phyloP scores from a whole-genome alignment of 53 echinoderm and acorn worm species.

The Patiria pectinifera region DNA sequence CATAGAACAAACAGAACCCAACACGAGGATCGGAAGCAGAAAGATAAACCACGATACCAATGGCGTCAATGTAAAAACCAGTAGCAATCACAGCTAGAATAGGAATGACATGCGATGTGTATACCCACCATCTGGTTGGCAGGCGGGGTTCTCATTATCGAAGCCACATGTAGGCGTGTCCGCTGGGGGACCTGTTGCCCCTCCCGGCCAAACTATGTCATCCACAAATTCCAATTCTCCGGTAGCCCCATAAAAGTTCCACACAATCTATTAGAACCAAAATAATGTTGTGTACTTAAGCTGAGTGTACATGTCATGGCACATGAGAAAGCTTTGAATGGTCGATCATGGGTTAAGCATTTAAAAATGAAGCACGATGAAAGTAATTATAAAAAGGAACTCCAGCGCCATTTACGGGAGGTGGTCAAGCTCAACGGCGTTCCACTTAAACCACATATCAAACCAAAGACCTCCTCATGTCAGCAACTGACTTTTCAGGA shows the following conservation, averaged over 20 bases:
- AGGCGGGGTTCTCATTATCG: conserved; percentile 49
- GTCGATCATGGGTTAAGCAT: too few species aligned
- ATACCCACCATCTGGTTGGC: conserved; percentile 51
- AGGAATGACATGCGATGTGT: neutral
- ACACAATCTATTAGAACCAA: neutral
- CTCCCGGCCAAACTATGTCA: conserved; percentile 45
- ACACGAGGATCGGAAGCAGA: too few species aligned
- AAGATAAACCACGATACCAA: too few species aligned
- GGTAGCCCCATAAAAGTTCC: conserved; percentile 43
- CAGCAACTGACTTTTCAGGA: too few species aligned
- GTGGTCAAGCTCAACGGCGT: too few species aligned
- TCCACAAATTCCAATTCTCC: conserved; percentile 37
- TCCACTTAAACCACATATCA: too few species aligned
- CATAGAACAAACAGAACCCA: too few species aligned
- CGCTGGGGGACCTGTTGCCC: conserved; percentile 17
- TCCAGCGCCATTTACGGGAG: too few species aligned
- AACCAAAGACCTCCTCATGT: too few species aligned
- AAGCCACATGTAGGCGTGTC: conserved; percentile 56
- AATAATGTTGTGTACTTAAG: neutral
- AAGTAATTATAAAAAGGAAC: too few species aligned
- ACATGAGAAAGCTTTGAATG: too few species aligned
- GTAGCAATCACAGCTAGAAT: neutral
- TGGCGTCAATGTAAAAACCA: neutral
- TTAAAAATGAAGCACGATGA: too few species aligned
- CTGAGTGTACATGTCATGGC: neutral